phyloP scores from a whole-genome alignment of 2,888 invertebrate species.

The Fabriciana adippe region DNA sequence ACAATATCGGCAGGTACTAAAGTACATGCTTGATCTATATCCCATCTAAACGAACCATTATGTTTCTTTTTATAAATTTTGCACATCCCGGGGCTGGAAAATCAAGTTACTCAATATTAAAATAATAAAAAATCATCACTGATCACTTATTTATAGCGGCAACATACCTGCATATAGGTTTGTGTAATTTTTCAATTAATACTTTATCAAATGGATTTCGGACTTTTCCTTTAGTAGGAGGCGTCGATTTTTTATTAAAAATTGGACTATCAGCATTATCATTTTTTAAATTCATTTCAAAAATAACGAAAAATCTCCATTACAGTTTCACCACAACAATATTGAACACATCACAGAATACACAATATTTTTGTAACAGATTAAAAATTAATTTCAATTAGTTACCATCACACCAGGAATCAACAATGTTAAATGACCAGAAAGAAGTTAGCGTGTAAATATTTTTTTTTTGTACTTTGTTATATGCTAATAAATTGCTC shows the following conservation, averaged over 20 bases:
- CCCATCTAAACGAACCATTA: slow-evolving; percentile 80
- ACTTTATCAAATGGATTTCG: slow-evolving; percentile 87
- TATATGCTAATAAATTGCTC: too few relatives aligned
- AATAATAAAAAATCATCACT: not conserved
- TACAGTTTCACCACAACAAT: slow-evolving; percentile 12
- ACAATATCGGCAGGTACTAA: slow-evolving; percentile 87
- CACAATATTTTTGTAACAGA: too few relatives aligned
- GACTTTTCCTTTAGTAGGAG: slow-evolving; percentile 73
- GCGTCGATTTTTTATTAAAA: slow-evolving; percentile 62
- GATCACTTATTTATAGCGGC: not conserved
- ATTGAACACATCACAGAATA: not conserved
- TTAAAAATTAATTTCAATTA: too few relatives aligned
- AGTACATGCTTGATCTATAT: slow-evolving; percentile 86
- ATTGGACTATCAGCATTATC: slow-evolving; percentile 59
- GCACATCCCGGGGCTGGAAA: slow-evolving; percentile 75
- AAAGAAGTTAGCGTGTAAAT: too few relatives aligned
- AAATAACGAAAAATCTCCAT: slow-evolving; percentile 55
- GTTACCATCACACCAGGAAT: too few relatives aligned
- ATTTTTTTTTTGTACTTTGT: too few relatives aligned
- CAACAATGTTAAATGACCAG: too few relatives aligned
- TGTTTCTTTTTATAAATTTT: slow-evolving; percentile 73
- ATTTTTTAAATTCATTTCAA: slow-evolving; percentile 74
- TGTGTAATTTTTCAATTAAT: slow-evolving; percentile 84
- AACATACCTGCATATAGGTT: slow-evolving; percentile 86
- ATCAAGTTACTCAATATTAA: slow-evolving; percentile 8